A percentile compares a stretch with the other conserved stretches of the same genome.
Conservation (phyloP, 2,113 vertebrate species). For the Nesogale talazaci region DNA sequence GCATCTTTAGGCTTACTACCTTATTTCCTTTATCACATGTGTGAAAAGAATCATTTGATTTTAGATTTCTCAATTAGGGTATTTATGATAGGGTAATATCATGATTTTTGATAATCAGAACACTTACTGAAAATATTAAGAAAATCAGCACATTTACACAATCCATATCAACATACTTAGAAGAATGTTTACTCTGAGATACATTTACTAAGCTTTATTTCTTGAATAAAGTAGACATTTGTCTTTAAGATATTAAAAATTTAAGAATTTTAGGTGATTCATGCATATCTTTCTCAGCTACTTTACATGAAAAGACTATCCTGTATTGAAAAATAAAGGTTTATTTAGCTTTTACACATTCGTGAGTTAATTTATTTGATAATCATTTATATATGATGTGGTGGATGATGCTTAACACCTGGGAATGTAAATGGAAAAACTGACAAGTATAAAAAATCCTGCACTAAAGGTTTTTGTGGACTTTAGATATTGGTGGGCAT, state of each 20-base stretch:
- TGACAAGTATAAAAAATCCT: not conserved
- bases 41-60: constrained; percentile 4
- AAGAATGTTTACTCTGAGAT: not conserved
- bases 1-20: not conserved
- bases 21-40: not conserved
- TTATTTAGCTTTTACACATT: not conserved
- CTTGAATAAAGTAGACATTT: not conserved
- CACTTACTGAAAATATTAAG: not conserved
- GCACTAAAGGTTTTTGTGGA: not conserved
- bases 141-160: not conserved
- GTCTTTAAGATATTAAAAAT: not conserved
- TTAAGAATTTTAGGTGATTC: not conserved
- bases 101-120: not conserved
- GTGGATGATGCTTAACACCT: not conserved
- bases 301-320: not conserved
- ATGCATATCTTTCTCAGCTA: not conserved
- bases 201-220: not conserved
- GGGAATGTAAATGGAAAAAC: not conserved
- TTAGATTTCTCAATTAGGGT: not conserved
- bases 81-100: not conserved
- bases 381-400: not conserved
- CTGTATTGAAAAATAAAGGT: not conserved
- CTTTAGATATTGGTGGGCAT: not conserved
- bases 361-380: not conserved
- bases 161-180: not conserved